These are phyloP conservation scores for Acanthisitta chloris DNA, from an alignment of 2,113 vertebrate genomes.

Conservation along the genomic window DNA sequence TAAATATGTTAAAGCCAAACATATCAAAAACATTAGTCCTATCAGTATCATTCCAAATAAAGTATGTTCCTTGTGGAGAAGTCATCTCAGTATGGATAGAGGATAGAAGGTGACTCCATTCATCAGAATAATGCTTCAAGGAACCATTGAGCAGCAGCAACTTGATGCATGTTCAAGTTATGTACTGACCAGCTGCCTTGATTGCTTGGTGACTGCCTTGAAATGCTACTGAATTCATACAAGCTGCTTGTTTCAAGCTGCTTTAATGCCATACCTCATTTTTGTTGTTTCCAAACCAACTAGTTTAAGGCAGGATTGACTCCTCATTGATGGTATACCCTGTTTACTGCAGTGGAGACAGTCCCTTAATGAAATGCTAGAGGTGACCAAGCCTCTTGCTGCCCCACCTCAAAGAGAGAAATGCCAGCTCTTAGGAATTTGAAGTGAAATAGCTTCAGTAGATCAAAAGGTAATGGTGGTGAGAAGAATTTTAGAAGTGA, in stretches of 20 bases:
- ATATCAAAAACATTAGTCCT: neutral
- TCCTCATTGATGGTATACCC: neutral
- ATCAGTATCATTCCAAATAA: neutral
- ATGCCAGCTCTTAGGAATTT: neutral
- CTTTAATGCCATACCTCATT: accelerated
- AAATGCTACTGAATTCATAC: neutral
- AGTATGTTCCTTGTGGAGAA: neutral
- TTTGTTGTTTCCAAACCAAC: neutral
- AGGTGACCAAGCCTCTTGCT: neutral
- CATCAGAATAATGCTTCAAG: neutral
- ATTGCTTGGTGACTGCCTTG: no score
- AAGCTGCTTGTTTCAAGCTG: neutral
- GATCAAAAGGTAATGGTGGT: neutral
- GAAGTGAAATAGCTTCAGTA: neutral
- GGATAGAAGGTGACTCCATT: neutral
- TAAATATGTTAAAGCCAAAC: neutral
- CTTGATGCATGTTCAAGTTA: neutral
- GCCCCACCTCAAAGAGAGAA: neutral
- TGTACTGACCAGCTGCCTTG: neutral
- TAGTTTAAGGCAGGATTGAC: neutral
- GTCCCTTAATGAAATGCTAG: neutral
- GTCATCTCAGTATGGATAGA: accelerated
- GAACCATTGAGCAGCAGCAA: neutral
- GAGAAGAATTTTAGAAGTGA: neutral
- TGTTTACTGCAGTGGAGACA: neutral